Evolutionary conservation across 2,113 vertebrate species (phyloP).

Genomic region (Ophiodon elongatus): DNA sequence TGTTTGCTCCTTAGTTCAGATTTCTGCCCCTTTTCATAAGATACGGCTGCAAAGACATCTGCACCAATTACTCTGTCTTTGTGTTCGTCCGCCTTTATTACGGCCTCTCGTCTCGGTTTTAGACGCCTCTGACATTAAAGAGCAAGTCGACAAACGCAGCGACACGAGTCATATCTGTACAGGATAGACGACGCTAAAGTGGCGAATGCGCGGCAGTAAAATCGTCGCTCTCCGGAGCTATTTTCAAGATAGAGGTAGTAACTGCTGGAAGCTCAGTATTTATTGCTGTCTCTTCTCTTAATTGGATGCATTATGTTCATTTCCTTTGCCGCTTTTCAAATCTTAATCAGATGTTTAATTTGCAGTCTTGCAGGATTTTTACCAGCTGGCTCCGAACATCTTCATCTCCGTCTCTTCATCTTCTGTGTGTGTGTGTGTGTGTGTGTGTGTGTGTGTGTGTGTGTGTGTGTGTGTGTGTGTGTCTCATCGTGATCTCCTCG

Average conservation of each 20-base stretch:
- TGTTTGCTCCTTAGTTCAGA: slow-evolving; percentile 53
- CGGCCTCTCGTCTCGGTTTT: slow-evolving; percentile 32
- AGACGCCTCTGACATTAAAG: slow-evolving; percentile 35
- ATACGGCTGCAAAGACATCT: slow-evolving; percentile 51
- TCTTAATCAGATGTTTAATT: slow-evolving; percentile 77
- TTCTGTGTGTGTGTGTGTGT: background rate
- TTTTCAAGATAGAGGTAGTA: slow-evolving; percentile 38
- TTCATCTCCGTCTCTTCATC: slow-evolving; percentile 36
- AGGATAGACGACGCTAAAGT: slow-evolving; percentile 20
- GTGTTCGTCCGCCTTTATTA: slow-evolving; percentile 25
- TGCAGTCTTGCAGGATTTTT: slow-evolving; percentile 58
- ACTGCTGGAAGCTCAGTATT: slow-evolving; percentile 55
- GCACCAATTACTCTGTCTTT: slow-evolving; percentile 52
- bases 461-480: background rate
- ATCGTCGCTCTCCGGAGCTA: slow-evolving; percentile 8
- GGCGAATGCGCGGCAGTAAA: background rate
- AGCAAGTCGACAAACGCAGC: slow-evolving; percentile 27
- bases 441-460: no score
- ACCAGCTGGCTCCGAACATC: slow-evolving; percentile 64
- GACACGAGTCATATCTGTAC: background rate
- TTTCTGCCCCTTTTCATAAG: slow-evolving; percentile 65
- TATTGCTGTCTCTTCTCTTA: slow-evolving; percentile 61
- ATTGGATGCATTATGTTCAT: slow-evolving; percentile 67
- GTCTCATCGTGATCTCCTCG: slow-evolving; percentile 37
- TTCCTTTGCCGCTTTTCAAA: slow-evolving; percentile 68